Evolutionary conservation across 2,113 vertebrate species (phyloP), one percentile per base, ranked within the genome.

Genomic region (Sorex araneus): DNA sequence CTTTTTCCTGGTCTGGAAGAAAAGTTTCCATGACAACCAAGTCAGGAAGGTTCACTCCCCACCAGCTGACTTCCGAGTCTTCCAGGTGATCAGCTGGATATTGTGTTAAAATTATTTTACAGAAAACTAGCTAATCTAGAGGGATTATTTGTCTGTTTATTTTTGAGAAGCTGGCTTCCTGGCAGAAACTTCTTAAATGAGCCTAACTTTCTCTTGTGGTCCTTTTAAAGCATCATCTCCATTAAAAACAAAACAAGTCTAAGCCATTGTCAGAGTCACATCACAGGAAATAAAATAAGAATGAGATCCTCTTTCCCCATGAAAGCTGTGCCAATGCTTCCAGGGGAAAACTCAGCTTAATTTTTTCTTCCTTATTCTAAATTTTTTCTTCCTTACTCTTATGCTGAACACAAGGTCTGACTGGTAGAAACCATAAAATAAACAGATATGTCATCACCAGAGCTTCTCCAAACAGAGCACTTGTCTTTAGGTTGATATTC

Each of bases 11-110:
- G 60, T 92, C 88, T 71, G n/a, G 60, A 95, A 95, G 86, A 92
- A 95, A 79, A 85, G 92, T 95, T 80, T 88, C 94, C 92, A 90
- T 92, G 93, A 96, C 94, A 95, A 94, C 94, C 82, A 88, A 93
- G 70, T 89, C 32, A 0, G 85, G 86, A 71, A 79, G 2, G 2
- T 92, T 92, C 66, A 28, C 85, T 84, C 88, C 82, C 74, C 71
- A 93, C 90, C 43, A 92, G 90, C 92, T 93, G 64, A 92, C 71
- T 15, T 77, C 74, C 40, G 87, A 87, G 43, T 82, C 54, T 94
- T 85, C 88, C 85, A 88, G 66, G 13, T 94, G 94, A 95, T 92
- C 85, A 73, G 88, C 75, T 90, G 75, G 88, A 85, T 88, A 88
- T 64, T 76, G 25, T 75, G 70, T 95, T 87, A 93, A 89, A 94